phyloP scores from a whole-genome alignment of 2,113 vertebrate species.

The Pyxicephalus adspersus region DNA sequence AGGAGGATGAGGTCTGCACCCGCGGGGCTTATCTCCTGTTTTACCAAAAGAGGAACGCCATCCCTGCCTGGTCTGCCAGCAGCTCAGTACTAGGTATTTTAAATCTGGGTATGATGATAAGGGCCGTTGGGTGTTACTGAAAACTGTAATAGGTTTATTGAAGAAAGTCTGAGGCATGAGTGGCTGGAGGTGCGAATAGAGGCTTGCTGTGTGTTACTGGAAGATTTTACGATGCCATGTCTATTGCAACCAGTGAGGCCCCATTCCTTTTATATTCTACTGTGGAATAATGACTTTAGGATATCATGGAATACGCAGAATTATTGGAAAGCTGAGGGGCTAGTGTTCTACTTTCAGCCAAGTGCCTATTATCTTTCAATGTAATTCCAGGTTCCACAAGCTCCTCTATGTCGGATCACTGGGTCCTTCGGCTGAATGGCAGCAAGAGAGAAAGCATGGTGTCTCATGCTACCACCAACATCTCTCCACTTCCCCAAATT shows the following conservation, averaged over 20 bases:
- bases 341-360: background rate
- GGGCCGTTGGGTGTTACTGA: too few relatives aligned
- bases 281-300: too few relatives aligned
- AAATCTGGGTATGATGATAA: background rate
- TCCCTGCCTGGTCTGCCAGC: conserved; percentile 83
- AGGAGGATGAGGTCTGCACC: conserved; percentile 83
- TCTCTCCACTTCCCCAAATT: conserved; percentile 64
- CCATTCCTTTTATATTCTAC: too few relatives aligned
- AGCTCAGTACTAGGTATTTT: conserved; percentile 79
- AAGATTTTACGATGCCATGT: too few relatives aligned
- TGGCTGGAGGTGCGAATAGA: too few relatives aligned
- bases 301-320: too few relatives aligned
- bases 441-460: conserved; percentile 70
- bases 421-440: conserved; percentile 79
- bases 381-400: conserved; percentile 77
- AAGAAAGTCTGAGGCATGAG: too few relatives aligned
- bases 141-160: too few relatives aligned
- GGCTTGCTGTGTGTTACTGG: too few relatives aligned
- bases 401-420: conserved; percentile 84
- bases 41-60: conserved; percentile 86
- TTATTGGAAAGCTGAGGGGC: too few relatives aligned
- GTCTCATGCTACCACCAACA: conserved; percentile 71
- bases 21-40: conserved; percentile 93
- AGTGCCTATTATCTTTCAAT: background rate
- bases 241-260: too few relatives aligned